A percentile compares a stretch with the other conserved stretches of the same genome.
Evolutionary conservation across 1,140 invertebrate species (phyloP).

Genomic region (Saccostrea echinata): DNA sequence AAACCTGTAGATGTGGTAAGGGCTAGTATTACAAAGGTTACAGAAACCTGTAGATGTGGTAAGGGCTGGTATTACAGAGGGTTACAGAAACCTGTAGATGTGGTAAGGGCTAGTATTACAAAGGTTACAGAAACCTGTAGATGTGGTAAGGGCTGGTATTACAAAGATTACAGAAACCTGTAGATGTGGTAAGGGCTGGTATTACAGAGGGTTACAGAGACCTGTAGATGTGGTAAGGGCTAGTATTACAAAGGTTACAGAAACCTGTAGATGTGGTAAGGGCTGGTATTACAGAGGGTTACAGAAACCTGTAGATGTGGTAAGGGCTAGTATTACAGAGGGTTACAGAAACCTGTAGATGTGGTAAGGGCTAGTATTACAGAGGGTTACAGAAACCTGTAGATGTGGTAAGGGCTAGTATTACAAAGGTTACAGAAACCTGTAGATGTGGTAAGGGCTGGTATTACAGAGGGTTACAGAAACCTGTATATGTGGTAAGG

Average conservation of each 20-base stretch:
- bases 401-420: constrained; percentile 68
- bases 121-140: constrained; percentile 61
- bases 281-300: constrained; percentile 48
- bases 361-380: constrained; percentile 65
- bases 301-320: constrained; percentile 67
- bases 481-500: constrained; percentile 71
- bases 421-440: constrained; percentile 65
- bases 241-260: constrained; percentile 64
- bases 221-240: constrained; percentile 71
- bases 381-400: constrained; percentile 61
- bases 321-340: constrained; percentile 60
- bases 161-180: constrained; percentile 56
- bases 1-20: constrained; percentile 71
- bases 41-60: constrained; percentile 69
- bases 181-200: constrained; percentile 70
- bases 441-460: constrained; percentile 70
- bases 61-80: constrained; percentile 55
- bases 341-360: constrained; percentile 65
- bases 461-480: constrained; percentile 56
- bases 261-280: constrained; percentile 71
- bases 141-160: constrained; percentile 72
- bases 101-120: constrained; percentile 70
- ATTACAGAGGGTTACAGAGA: constrained; percentile 56
- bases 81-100: constrained; percentile 64
- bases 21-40: constrained; percentile 61